A percentile compares a stretch with the other conserved stretches of the same genome.
Evolutionary conservation across 2,113 vertebrate species (phyloP).

Genomic region (Rhipidura dahli): DNA sequence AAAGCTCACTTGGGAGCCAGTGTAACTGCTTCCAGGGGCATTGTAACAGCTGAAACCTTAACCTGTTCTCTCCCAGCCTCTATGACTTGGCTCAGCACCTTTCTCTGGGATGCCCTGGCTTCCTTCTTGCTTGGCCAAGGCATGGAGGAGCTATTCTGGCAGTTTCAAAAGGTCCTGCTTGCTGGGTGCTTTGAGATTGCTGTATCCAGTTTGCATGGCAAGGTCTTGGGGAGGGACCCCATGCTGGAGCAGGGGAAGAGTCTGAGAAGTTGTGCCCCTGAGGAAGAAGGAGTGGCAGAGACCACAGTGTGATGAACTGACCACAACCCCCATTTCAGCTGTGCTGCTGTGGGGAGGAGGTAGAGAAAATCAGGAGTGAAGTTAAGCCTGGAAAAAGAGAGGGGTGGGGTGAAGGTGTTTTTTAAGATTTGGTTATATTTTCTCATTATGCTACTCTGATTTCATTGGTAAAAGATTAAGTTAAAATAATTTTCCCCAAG

Average conservation of each 20-base stretch:
- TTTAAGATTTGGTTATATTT: neutral
- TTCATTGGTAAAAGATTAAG: neutral
- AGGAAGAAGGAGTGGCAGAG: neutral
- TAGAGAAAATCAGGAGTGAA: neutral
- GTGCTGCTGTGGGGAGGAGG: neutral
- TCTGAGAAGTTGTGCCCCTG: neutral
- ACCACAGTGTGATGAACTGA: neutral
- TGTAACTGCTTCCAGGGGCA: neutral
- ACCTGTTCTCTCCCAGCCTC: neutral
- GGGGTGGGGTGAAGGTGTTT: neutral
- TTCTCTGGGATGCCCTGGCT: neutral
- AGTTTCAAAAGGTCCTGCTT: neutral
- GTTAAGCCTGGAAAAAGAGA: neutral
- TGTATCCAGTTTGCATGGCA: neutral
- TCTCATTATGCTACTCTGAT: neutral
- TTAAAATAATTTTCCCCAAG: neutral
- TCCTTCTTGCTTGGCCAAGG: neutral
- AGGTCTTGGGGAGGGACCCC: fast-evolving
- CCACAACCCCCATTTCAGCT: neutral
- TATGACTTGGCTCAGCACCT: neutral
- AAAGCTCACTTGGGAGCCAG: neutral
- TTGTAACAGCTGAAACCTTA: neutral
- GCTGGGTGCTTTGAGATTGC: neutral
- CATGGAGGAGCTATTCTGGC: neutral
- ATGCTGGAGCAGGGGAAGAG: neutral